Percentiles rank a stretch among this genome's conserved stretches.
Conservation (phyloP, 2,888 invertebrate genomes). For the Timandra comae region DNA sequence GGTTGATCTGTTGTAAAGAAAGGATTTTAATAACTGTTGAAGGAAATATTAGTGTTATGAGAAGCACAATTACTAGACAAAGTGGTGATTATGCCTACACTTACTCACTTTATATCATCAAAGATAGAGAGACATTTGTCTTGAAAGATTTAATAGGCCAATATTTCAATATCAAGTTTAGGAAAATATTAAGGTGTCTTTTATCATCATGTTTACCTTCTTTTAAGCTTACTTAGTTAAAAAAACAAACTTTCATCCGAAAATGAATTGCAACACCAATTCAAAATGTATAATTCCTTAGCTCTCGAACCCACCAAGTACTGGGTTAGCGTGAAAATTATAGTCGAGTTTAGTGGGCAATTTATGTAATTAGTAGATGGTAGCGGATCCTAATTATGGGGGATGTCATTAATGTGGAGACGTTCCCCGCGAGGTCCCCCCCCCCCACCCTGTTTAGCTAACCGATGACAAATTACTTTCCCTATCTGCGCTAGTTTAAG, state of each 20-base stretch:
- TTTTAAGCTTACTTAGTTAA: no score
- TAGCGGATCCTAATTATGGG: constrained; percentile 68
- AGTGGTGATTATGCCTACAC: no score
- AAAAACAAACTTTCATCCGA: no score
- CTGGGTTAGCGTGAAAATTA: constrained; percentile 47
- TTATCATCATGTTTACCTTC: no score
- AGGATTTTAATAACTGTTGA: constrained; percentile 2
- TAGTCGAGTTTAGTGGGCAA: constrained; percentile 68
- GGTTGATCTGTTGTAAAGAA: constrained; percentile 83
- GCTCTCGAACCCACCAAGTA: constrained; percentile 24
- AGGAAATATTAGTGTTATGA: no score
- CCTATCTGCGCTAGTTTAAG: constrained; percentile 63
- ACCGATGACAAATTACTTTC: constrained; percentile 75
- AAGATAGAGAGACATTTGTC: no score
- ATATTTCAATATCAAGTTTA: no score
- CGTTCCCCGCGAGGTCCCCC: constrained; percentile 41
- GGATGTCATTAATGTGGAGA: constrained; percentile 69
- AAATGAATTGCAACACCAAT: no score
- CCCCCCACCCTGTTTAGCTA: constrained; percentile 55
- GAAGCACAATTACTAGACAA: no score
- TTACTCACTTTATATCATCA: no score
- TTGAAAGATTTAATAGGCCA: no score
- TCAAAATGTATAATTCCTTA: constrained; percentile 22
- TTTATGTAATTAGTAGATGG: constrained; percentile 73
- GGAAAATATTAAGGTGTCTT: no score